These are phyloP conservation scores for Trachelus iudaicus DNA, from an alignment of 2,888 invertebrate genomes.

Conservation along the genomic window DNA sequence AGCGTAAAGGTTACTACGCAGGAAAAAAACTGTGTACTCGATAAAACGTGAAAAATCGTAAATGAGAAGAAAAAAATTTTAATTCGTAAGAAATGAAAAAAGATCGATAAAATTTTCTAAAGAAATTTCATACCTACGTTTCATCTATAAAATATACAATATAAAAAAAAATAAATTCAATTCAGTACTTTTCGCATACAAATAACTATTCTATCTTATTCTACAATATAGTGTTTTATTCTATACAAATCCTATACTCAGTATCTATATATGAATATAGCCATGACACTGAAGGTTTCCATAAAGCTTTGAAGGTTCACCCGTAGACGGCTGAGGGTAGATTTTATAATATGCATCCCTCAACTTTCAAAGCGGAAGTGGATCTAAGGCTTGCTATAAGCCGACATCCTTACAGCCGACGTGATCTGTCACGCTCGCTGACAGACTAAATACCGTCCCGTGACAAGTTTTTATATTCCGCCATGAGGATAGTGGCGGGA, in stretches of 20 bases:
- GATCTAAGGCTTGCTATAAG: not conserved
- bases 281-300: not conserved
- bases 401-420: slow-evolving; percentile 9
- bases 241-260: not conserved
- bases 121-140: no score
- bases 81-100: no score
- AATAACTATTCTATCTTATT: no score
- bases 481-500: no score
- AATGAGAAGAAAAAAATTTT: no score
- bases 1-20: not conserved
- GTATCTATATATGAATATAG: not conserved
- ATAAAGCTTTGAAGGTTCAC: not conserved
- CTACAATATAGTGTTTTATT: no score
- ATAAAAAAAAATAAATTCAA: no score
- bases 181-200: no score
- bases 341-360: not conserved
- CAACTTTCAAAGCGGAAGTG: not conserved
- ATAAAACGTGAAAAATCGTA: no score
- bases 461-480: slow-evolving; percentile 37
- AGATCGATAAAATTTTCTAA: no score
- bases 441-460: slow-evolving; percentile 45
- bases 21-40: no score
- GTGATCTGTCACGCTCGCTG: slow-evolving; percentile 42
- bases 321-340: not conserved
- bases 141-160: no score